Evolutionary conservation across 2,888 invertebrate species (phyloP).

Genomic region (Chymomyza caudatula): DNA sequence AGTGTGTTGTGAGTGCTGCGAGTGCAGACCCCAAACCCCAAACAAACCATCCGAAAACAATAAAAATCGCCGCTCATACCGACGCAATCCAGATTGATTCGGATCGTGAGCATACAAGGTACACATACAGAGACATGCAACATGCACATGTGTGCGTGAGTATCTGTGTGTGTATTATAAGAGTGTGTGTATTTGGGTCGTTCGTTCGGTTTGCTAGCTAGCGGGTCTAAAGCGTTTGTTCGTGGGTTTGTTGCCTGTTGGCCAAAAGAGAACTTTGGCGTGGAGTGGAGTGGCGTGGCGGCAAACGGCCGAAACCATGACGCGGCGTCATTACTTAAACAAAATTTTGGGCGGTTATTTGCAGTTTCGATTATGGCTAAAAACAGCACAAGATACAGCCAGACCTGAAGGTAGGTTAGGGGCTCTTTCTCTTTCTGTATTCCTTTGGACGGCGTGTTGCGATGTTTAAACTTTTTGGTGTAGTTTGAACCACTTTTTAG

Average conservation of each 20-base stretch:
- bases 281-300: not conserved
- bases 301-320: not conserved
- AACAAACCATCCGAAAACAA: constrained; percentile 32
- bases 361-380: no score
- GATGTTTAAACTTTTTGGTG: not conserved
- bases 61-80: constrained; percentile 38
- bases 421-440: not conserved
- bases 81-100: constrained; percentile 49
- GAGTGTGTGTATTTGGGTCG: not conserved
- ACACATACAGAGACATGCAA: not conserved
- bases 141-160: no score
- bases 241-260: not conserved
- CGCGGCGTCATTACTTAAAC: not conserved
- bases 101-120: constrained; percentile 25
- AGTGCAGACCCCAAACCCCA: constrained; percentile 25
- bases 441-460: not conserved
- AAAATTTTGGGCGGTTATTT: not conserved
- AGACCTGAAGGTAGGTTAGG: not conserved
- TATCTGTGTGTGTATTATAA: not conserved
- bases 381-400: no score
- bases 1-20: not conserved
- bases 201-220: not conserved
- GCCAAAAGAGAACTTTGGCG: not conserved
- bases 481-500: not conserved
- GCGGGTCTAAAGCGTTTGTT: not conserved